Base-by-base conservation (phyloP, 2,113 vertebrate genomes). In the Otus sunia region DNA sequence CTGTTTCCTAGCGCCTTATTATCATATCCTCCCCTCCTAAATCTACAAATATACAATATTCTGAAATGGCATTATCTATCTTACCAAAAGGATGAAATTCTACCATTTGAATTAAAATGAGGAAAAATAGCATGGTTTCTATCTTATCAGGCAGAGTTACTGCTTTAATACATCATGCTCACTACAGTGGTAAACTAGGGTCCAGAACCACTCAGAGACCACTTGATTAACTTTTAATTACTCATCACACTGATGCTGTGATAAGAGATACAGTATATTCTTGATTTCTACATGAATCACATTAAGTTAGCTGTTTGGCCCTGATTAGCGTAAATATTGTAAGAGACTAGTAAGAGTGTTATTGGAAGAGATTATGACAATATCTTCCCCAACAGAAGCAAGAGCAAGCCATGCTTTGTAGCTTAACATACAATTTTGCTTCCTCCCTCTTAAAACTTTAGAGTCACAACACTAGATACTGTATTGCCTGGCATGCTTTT, bases 201-300 rank as follows among this genome's bases (percentile, higher is more conserved):
- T 64, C 52, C 58, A 69, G 45, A 68, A 92, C 27, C 10, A 0
- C 59, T 64, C 37, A 43, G 53, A 88, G 25, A 86, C 36, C 6
- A 6, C 86, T 86, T 86, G 71, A 89, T 96, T 86, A 84, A 55
- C 66, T 94, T 73, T 59, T 96, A 94, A 95, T 93, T 81, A 79
- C 41, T 62, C 27, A 55, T 74, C 81, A 32, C 50, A 58, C 23
- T 62, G 88, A 71, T 94, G n/a, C 37, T 60, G 72, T 63, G 81
- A 56, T 82, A 92, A 76, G 55, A 89, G 84, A 74, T 18, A 59
- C 7, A 7, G 3, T 15, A 56, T 47, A 27, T 59, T 88, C 87
- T 88, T 80, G 62, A 90, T 94, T 90, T 94, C 90, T 96, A 30
- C 47, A 45, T 32, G 21, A 83, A 72, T 53, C 62, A 47, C 1